phyloP scores from a whole-genome alignment of 2,888 invertebrate species.

The Bruchidius siliquastri region DNA sequence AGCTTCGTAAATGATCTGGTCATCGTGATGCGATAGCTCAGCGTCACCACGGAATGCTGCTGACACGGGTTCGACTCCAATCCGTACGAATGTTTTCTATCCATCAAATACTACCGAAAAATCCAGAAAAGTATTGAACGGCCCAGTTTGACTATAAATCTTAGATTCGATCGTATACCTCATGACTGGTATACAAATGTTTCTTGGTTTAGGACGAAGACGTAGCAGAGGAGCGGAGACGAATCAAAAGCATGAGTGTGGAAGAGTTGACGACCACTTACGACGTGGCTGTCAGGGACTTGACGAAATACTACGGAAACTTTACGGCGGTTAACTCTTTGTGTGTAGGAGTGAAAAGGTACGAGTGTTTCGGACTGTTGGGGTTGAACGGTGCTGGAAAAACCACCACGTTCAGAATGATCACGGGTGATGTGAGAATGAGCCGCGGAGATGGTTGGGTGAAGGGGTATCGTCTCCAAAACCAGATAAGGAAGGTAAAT shows the following conservation, averaged over 20 bases:
- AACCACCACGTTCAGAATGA: constrained; percentile 84
- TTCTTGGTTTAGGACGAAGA: no score
- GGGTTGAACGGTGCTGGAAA: constrained; percentile 87
- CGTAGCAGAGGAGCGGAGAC: constrained; percentile 53
- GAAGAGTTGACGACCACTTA: constrained; percentile 43
- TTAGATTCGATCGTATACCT: no score
- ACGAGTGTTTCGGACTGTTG: constrained; percentile 77
- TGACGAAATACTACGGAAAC: constrained; percentile 68
- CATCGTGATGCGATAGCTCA: no score
- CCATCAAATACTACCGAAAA: no score
- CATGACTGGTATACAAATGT: no score
- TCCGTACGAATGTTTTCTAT: no score
- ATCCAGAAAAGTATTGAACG: no score
- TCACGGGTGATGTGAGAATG: constrained; percentile 76
- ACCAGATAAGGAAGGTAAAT: constrained; percentile 47
- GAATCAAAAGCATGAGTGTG: constrained; percentile 45
- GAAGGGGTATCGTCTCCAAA: constrained; percentile 41
- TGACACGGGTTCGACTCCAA: no score
- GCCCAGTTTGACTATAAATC: no score
- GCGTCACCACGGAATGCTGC: no score
- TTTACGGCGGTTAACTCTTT: constrained; percentile 73
- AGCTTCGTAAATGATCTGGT: no score
- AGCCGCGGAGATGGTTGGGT: constrained; percentile 69
- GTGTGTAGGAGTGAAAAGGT: constrained; percentile 59
- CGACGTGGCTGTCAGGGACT: constrained; percentile 57